Conservation (phyloP, 2,888 invertebrate species). For the Nipponacmea schrenckii region DNA sequence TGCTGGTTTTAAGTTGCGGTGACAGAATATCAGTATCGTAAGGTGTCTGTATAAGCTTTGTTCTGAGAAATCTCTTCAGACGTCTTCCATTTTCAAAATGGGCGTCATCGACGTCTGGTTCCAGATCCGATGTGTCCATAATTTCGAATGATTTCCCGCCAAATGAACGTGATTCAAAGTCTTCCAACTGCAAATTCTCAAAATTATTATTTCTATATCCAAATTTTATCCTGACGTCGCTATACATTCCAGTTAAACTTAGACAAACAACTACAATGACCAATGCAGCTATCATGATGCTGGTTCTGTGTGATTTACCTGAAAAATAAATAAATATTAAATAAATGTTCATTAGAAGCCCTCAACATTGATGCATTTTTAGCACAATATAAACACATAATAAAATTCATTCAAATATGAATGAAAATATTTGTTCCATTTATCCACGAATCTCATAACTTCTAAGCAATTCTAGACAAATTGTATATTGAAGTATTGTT, state of each 20-base stretch:
- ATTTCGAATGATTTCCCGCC: background rate
- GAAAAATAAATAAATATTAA: background rate
- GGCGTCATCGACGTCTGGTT: background rate
- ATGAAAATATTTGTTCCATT: no score
- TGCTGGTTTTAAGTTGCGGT: slow-evolving; percentile 8
- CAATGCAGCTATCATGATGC: background rate
- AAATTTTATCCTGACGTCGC: background rate
- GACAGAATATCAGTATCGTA: slow-evolving; percentile 17
- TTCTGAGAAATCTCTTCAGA: background rate
- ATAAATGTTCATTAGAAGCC: no score
- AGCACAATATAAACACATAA: no score
- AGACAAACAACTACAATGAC: background rate
- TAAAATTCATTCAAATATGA: no score
- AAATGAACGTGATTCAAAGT: background rate
- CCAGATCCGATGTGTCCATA: background rate
- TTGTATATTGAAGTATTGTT: no score
- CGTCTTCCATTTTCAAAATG: background rate
- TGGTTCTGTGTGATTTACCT: background rate
- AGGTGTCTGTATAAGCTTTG: background rate
- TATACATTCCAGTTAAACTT: background rate
- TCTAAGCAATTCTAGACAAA: no score
- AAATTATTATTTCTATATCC: background rate
- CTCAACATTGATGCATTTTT: no score
- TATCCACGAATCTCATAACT: no score
- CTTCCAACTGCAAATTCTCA: background rate